Base-by-base conservation (phyloP, 2,113 vertebrate species). In the Cricetomys ansorgei region DNA sequence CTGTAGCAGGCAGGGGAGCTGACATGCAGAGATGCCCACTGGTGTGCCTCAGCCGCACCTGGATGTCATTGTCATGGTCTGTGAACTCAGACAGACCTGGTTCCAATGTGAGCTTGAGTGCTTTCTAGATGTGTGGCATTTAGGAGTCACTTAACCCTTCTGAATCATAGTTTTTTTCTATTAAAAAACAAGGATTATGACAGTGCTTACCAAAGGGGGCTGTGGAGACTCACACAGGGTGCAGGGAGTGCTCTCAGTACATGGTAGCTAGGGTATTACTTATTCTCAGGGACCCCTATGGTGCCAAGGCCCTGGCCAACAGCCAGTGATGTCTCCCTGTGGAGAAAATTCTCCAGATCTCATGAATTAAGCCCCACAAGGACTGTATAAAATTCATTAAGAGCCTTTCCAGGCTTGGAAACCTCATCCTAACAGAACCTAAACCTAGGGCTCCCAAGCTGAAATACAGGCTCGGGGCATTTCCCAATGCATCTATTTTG, bases 111-210 rank as follows among this genome's bases (percentile, higher is more conserved):
- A 59, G 40, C 77, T 87, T 64, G 59, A 37, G 7, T 57, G 65
- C 50, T 92, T 94, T 88, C 34, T 87, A 93, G 62, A 88, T 50
- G 6, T 89, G n/a, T 89, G 45, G 59, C 7, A 11, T 75, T 94
- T 70, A 67, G 43, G 37, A 40, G 55, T 2, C 25, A 62, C n/a
- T 84, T 80, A 62, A 88, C 21, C n/a, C 85, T 96, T 65, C n/a
- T 40, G 37, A 91, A 97, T 7, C 80, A 29, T 8, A 31, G 57
- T 43, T 62, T 83, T 83, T 57, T 50, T 88, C 37, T 23, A 70
- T 65, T 88, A 31, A 79, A 86, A 93, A 92, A 57, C 62, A n/a
- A 95, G 17, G 15, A 75, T 0, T 34, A 40, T 37, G 62, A 40
- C 6, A 80, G 79, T 79, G 89, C 59, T 88, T 57, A 31, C 7